Percentiles rank a stretch among this genome's conserved stretches.
Evolutionary conservation across 2,113 vertebrate genomes (phyloP).

Genomic region (Mobula hypostoma): DNA sequence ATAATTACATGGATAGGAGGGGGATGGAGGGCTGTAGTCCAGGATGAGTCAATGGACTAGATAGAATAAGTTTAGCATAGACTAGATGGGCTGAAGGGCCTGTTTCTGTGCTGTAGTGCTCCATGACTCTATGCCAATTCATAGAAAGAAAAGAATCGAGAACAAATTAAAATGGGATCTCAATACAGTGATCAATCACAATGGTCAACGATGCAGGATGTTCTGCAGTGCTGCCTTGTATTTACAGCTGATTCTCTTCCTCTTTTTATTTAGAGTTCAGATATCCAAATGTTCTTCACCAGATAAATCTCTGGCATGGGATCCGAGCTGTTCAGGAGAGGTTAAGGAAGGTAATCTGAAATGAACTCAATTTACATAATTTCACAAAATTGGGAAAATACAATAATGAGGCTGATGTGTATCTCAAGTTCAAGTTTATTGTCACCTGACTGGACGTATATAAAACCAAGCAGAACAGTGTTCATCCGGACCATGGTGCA

Average conservation of each 20-base stretch:
- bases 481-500: no score
- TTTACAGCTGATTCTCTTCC: not conserved
- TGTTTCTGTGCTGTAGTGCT: no score
- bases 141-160: no score
- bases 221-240: not conserved
- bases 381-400: not conserved
- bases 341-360: not conserved
- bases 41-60: no score
- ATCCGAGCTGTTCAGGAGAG: not conserved
- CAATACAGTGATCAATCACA: no score
- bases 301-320: conserved; percentile 10
- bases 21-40: no score
- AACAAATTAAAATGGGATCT: no score
- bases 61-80: no score
- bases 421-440: not conserved
- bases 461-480: no score
- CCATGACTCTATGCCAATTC: not conserved
- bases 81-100: no score
- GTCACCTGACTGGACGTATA: no score
- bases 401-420: not conserved
- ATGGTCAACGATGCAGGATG: not conserved
- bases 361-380: not conserved
- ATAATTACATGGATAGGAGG: no score
- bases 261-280: not conserved
- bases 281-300: conserved; percentile 28